A percentile compares a stretch with the other conserved stretches of the same genome.
phyloP scores from a whole-genome alignment of 2,888 invertebrate genomes.

The Nephrocerus scutellatus region DNA sequence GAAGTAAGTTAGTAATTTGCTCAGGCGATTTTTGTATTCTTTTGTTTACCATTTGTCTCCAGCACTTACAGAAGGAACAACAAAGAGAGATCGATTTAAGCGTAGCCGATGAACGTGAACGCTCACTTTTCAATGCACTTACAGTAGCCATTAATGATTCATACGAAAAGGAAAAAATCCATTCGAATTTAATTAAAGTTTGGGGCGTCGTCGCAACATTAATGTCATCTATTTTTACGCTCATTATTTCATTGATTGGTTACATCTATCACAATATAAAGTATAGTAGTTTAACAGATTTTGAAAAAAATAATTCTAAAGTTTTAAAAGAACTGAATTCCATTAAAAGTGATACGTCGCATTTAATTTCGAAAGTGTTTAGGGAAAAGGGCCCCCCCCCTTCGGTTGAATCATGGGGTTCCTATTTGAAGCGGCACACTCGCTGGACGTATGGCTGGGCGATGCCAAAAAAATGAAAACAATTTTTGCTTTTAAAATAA shows the following conservation, averaged over 20 bases:
- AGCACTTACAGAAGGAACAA: constrained; percentile 50
- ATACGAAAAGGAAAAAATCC: constrained; percentile 74
- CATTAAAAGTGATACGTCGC: no score
- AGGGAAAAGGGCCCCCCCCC: neutral
- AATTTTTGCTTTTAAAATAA: no score
- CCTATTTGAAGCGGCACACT: constrained; percentile 6
- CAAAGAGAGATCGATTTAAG: constrained; percentile 56
- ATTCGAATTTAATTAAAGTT: constrained; percentile 62
- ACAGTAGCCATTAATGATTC: constrained; percentile 71
- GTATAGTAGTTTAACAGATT: constrained; percentile 8
- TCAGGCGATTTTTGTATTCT: no score
- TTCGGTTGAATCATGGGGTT: constrained; percentile 12
- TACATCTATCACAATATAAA: constrained; percentile 13
- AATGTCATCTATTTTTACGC: constrained; percentile 10
- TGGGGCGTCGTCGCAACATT: constrained; percentile 14
- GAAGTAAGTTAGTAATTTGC: constrained; percentile 6
- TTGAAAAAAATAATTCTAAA: constrained; percentile 7
- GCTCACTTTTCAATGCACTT: constrained; percentile 65
- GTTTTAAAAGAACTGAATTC: constrained; percentile 3
- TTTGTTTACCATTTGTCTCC: no score
- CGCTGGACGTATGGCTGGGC: constrained; percentile 4
- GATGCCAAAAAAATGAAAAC: no score
- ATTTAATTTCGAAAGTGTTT: no score
- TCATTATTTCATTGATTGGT: constrained; percentile 10
- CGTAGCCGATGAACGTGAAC: constrained; percentile 64